Evolutionary conservation across 2,888 invertebrate species (phyloP).

Genomic region (Listrodromus nycthemerus): DNA sequence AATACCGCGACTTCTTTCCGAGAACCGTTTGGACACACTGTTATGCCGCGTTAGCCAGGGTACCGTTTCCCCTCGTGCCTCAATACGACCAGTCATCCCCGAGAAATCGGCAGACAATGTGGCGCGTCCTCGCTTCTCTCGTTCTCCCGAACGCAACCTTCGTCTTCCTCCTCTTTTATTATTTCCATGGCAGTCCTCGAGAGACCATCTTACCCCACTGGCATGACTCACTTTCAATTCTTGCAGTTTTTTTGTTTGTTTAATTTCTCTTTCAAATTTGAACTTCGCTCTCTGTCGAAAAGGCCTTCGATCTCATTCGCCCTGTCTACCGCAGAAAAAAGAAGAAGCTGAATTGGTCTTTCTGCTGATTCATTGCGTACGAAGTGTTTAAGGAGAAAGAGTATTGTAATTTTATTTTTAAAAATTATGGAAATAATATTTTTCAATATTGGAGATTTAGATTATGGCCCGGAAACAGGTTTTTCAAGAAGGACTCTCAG

Average conservation of each 20-base stretch:
- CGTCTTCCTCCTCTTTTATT: conserved; percentile 66
- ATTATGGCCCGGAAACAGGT: too few relatives aligned
- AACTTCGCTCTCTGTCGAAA: conserved; percentile 47
- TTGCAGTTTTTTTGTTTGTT: conserved; percentile 52
- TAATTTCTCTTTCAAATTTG: neutral
- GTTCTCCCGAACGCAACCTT: conserved; percentile 61
- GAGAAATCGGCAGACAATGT: conserved; percentile 83
- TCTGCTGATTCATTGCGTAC: too few relatives aligned
- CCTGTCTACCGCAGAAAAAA: neutral
- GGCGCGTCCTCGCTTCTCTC: conserved; percentile 73
- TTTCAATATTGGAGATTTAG: too few relatives aligned
- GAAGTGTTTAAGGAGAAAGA: too few relatives aligned
- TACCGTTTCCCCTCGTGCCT: conserved; percentile 71
- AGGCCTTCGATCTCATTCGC: conserved; percentile 35
- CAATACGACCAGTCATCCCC: conserved; percentile 82
- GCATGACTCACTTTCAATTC: conserved; percentile 31
- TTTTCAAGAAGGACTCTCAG: too few relatives aligned
- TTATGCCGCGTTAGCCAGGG: conserved; percentile 80
- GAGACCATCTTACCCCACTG: neutral
- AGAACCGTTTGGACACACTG: conserved; percentile 78
- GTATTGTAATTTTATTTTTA: too few relatives aligned
- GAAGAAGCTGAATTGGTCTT: too few relatives aligned
- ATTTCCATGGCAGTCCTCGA: conserved; percentile 2
- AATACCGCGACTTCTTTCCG: conserved; percentile 70
- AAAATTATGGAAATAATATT: too few relatives aligned